Evolutionary conservation across 1,140 invertebrate genomes (phyloP), one percentile per base, ranked within the genome.

Genomic region (Drosophila truncata): DNA sequence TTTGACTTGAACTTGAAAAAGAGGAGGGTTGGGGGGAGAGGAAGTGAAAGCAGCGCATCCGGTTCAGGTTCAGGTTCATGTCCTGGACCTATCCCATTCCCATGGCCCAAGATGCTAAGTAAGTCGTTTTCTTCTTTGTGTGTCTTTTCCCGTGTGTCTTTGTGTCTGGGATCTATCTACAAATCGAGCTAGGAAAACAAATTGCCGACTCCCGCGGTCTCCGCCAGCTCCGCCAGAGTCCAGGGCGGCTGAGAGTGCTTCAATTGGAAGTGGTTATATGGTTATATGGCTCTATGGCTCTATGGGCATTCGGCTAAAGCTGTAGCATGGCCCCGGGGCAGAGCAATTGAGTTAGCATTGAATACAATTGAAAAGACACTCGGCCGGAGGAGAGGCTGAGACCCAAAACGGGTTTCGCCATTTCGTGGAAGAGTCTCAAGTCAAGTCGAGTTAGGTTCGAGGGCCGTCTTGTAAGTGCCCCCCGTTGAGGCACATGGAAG

Each of bases 1-100:
- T 88, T 90, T 90, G 85, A 73, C 78, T 91, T 90, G 85, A 90
- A 90, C 85, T 90, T 90, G 85, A 90, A 88, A 90, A 80, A 44
- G 42, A 25, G 29, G 2, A 23, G 27, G 50, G 16, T 41, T 10
- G 57, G 60, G 60, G 59, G 39, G 29, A 49, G 47, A 77, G 76
- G 63, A 81, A 78, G 66, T 73, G 61, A 83, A 62, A 69, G 63
- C 61, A 41, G 66, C 66, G 69, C 82, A 88, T 87, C 84, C 84
- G 84, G 84, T 82, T 72, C 37, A n/a, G 27, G 35, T 66, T 54
- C 52, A 54, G 63, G 41, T 41, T 44, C 29, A 27, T 20, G 37
- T 67, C 58, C 39, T 77, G 44, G 69, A 84, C 65, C 78, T 78
- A 65, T 65, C 82, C 69, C 44, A 79, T 59, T 72, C 20, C 78